Evolutionary conservation across 2,797 vertebrate genomes (phyloP).

Genomic region (Eulemur albifrons): DNA sequence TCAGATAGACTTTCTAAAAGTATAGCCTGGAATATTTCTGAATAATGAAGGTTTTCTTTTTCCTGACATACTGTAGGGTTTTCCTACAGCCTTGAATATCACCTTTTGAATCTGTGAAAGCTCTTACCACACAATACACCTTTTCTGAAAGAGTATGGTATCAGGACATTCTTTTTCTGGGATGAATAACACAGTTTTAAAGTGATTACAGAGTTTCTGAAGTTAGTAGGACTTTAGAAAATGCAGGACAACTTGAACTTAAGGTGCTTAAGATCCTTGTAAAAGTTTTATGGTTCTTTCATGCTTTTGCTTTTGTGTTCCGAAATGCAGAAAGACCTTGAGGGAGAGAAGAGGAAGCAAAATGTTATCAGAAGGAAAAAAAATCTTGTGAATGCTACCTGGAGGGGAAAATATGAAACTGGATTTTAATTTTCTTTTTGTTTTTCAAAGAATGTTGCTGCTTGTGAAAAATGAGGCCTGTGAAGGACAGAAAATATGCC

Average conservation of each 20-base stretch:
- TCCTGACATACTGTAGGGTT: background rate
- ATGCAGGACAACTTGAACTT: conserved; percentile 65
- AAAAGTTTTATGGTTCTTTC: conserved; percentile 67
- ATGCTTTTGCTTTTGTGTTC: conserved; percentile 65
- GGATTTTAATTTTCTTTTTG: conserved; percentile 65
- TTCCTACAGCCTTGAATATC: conserved; percentile 46
- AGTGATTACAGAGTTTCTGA: conserved; percentile 47
- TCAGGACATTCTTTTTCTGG: conserved; percentile 45
- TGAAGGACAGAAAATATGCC: conserved; percentile 52
- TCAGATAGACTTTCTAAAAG: conserved; percentile 20
- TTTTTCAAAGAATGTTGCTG: conserved; percentile 52
- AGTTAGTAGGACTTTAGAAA: conserved; percentile 65
- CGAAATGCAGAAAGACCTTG: conserved; percentile 64
- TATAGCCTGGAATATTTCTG: conserved; percentile 37
- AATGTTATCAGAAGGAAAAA: conserved; percentile 62
- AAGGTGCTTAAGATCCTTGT: conserved; percentile 52
- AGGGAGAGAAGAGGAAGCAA: conserved; percentile 65
- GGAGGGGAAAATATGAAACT: conserved; percentile 63
- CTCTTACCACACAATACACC: conserved; percentile 18
- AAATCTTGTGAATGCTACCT: conserved; percentile 50
- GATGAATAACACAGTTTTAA: conserved; percentile 56
- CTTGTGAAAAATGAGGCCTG: conserved; percentile 35
- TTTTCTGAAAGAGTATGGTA: conserved; percentile 7
- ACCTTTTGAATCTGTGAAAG: conserved; percentile 65
- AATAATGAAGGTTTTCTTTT: conserved; percentile 21